A percentile compares a stretch with the other conserved stretches of the same genome.
Evolutionary conservation across 2,113 vertebrate genomes (phyloP).

Genomic region (Lepisosteus oculatus): DNA sequence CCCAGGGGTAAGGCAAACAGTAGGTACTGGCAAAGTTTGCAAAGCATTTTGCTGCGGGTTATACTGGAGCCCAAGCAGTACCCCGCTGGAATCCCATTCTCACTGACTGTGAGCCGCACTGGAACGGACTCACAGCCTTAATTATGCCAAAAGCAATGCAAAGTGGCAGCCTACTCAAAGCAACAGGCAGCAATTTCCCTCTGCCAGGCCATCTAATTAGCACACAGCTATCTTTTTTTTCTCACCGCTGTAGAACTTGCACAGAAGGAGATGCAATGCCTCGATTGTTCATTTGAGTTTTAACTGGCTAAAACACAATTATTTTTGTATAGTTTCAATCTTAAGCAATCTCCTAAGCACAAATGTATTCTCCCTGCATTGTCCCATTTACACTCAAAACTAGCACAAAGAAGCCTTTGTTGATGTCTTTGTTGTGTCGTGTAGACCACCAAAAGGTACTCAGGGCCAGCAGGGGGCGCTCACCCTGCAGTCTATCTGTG

Average conservation of each 20-base stretch:
- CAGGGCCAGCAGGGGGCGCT: no score
- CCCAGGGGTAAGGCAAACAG: constrained; percentile 45
- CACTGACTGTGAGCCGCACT: constrained; percentile 46
- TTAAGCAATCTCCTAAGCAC: no score
- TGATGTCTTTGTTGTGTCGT: no score
- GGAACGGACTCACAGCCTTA: constrained; percentile 38
- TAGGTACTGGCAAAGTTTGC: constrained; percentile 45
- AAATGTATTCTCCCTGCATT: no score
- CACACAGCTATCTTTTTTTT: constrained; percentile 25
- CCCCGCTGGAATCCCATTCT: constrained; percentile 46
- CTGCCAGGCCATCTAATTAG: constrained; percentile 52
- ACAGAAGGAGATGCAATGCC: constrained; percentile 19
- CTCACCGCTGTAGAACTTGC: constrained; percentile 23
- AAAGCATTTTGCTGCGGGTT: constrained; percentile 37
- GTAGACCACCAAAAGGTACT: no score
- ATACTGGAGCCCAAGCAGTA: constrained; percentile 41
- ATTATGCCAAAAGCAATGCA: constrained; percentile 34
- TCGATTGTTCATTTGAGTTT: constrained; percentile 33
- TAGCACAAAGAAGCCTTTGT: no score
- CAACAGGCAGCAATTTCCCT: constrained; percentile 40
- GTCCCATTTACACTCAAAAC: no score
- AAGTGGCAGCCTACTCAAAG: constrained; percentile 44
- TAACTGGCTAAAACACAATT: constrained; percentile 7
- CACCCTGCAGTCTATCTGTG: no score
- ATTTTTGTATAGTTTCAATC: no score